Percentiles rank a stretch among this genome's conserved stretches.
Conservation (phyloP, 2,888 invertebrate species). For the Harmothoe impar region DNA sequence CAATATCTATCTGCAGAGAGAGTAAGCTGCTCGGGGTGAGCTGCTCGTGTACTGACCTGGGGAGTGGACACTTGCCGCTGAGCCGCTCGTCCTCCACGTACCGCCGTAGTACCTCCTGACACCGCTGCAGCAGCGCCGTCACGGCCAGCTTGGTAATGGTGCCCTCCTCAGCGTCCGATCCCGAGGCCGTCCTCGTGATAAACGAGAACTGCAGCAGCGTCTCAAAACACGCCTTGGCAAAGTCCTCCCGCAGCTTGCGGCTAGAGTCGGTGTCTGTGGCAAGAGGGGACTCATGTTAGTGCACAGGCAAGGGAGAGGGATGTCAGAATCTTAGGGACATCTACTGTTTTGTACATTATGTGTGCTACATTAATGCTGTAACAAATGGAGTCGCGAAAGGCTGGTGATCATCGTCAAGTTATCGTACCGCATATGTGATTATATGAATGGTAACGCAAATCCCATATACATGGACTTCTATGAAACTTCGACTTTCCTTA, state of each 20-base stretch:
- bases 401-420: no score
- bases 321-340: not conserved
- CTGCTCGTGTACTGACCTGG: slow-evolving; percentile 86
- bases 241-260: slow-evolving; percentile 92
- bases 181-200: slow-evolving; percentile 82
- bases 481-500: no score
- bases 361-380: no score
- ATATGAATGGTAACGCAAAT: no score
- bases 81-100: slow-evolving; percentile 93
- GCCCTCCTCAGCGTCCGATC: slow-evolving; percentile 80
- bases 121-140: slow-evolving; percentile 94
- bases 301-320: not conserved
- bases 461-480: no score
- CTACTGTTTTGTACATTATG: no score
- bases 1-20: no score
- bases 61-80: slow-evolving; percentile 93
- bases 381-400: no score
- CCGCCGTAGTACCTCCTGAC: slow-evolving; percentile 94
- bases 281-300: slow-evolving; percentile 66
- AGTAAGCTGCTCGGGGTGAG: no score
- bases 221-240: slow-evolving; percentile 97
- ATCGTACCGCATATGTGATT: no score
- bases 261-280: slow-evolving; percentile 90
- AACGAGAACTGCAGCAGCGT: slow-evolving; percentile 95
- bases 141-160: slow-evolving; percentile 89